These are phyloP conservation scores for Oreochromis aureus DNA, from an alignment of 2,113 vertebrate genomes.

Conservation along the genomic window DNA sequence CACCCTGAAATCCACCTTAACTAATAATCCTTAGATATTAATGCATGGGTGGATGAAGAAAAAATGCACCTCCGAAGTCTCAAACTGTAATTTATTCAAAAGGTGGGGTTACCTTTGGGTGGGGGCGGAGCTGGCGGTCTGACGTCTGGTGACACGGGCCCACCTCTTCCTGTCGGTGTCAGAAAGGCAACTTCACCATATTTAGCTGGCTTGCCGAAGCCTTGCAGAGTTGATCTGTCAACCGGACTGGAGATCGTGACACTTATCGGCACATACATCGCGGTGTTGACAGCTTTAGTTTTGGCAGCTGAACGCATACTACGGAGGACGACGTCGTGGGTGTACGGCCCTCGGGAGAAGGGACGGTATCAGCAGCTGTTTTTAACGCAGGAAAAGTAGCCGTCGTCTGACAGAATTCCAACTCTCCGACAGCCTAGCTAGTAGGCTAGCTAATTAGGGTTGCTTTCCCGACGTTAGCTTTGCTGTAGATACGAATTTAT, in stretches of 20 bases:
- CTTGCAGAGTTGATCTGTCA: conserved; percentile 61
- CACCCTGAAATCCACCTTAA: neutral
- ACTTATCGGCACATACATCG: conserved; percentile 1
- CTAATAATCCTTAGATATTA: neutral
- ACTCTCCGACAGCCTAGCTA: conserved; percentile 41
- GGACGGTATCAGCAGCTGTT: conserved; percentile 16
- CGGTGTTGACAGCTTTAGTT: conserved; percentile 17
- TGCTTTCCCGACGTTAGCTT: neutral
- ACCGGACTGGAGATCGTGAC: conserved; percentile 30
- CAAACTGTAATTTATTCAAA: neutral
- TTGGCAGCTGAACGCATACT: neutral
- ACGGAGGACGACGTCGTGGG: neutral
- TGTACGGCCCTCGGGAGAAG: neutral
- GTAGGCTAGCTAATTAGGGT: conserved; percentile 20
- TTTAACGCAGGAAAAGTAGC: conserved; percentile 45
- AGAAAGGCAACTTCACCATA: conserved; percentile 74
- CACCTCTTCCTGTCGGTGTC: conserved; percentile 70
- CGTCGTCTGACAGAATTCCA: conserved; percentile 53
- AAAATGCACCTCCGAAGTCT: neutral
- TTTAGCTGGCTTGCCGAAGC: conserved; percentile 69
- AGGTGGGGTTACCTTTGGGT: neutral
- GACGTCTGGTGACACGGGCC: conserved; percentile 47
- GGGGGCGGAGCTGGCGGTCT: conserved; percentile 28
- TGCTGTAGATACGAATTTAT: neutral
- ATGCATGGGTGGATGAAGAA: neutral